These are phyloP conservation scores for Sabatieria punctata DNA, from an alignment of 2,888 invertebrate species.

Conservation along the genomic window DNA sequence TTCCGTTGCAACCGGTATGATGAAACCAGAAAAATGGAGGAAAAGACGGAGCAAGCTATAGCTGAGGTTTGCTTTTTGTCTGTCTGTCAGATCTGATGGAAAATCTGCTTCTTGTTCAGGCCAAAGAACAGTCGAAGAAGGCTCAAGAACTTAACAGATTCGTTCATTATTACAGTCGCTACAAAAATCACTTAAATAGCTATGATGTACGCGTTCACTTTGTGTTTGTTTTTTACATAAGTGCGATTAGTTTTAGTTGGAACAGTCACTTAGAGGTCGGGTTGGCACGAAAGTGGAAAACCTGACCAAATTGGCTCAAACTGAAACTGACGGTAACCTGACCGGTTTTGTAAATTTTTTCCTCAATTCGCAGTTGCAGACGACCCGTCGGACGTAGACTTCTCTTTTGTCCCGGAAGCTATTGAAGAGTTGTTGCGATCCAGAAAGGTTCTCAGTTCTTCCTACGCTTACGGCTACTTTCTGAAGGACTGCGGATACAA, in stretches of 20 bases:
- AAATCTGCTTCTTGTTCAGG: constrained; percentile 30
- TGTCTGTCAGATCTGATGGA: neutral
- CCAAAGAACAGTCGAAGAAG: constrained; percentile 41
- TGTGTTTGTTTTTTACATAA: constrained; percentile 7
- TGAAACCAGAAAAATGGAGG: constrained; percentile 47
- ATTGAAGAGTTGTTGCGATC: constrained; percentile 47
- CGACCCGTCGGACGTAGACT: constrained; percentile 4
- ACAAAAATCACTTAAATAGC: constrained; percentile 49
- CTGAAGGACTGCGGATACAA: constrained; percentile 47
- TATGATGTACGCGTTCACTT: constrained; percentile 33
- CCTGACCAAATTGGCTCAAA: constrained; percentile 40
- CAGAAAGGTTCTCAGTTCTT: constrained; percentile 46
- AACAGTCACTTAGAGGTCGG: constrained; percentile 44
- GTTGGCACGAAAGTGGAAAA: constrained; percentile 47
- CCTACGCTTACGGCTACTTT: constrained; percentile 52
- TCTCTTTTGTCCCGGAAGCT: constrained; percentile 46
- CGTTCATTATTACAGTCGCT: constrained; percentile 48
- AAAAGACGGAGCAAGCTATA: constrained; percentile 43
- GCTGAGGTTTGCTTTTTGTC: constrained; percentile 36
- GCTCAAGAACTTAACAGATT: constrained; percentile 49
- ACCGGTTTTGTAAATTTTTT: neutral
- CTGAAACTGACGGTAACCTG: too few relatives aligned
- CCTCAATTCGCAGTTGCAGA: neutral
- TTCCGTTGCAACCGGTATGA: constrained; percentile 49
- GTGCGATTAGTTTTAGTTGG: constrained; percentile 35